Conservation (phyloP, 2,888 invertebrate genomes). For the Argyra leucocephala region DNA sequence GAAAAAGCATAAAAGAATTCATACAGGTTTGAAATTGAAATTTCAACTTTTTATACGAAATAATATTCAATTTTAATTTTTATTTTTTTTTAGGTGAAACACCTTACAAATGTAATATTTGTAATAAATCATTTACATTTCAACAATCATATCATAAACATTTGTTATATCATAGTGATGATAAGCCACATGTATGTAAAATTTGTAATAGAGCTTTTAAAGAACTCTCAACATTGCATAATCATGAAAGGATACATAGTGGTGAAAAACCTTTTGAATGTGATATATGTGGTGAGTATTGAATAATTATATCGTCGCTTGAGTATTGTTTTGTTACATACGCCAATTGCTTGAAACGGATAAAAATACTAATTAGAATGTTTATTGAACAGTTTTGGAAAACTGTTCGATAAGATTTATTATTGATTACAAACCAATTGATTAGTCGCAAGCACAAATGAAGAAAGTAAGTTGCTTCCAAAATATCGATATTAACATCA, state of each 20-base stretch:
- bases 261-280: constrained; percentile 81
- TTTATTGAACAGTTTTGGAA: too few relatives aligned
- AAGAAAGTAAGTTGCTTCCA: too few relatives aligned
- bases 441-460: too few relatives aligned
- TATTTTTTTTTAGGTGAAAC: constrained; percentile 60
- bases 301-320: too few relatives aligned
- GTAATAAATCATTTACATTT: constrained; percentile 78
- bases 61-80: not conserved
- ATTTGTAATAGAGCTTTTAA: constrained; percentile 77
- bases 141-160: constrained; percentile 86
- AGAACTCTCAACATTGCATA: constrained; percentile 76
- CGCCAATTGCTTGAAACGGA: too few relatives aligned
- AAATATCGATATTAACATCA: too few relatives aligned
- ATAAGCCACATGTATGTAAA: constrained; percentile 66
- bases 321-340: too few relatives aligned
- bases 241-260: constrained; percentile 67
- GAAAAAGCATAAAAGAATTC: constrained; percentile 78
- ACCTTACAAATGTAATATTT: constrained; percentile 72
- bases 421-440: too few relatives aligned
- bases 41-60: constrained; percentile 8
- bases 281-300: constrained; percentile 66
- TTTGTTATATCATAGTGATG: constrained; percentile 74
- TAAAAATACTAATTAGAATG: too few relatives aligned
- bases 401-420: too few relatives aligned
- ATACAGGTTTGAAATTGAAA: constrained; percentile 53